Conservation (phyloP, 2,113 vertebrate genomes). For the Zosterops hypoxanthus region DNA sequence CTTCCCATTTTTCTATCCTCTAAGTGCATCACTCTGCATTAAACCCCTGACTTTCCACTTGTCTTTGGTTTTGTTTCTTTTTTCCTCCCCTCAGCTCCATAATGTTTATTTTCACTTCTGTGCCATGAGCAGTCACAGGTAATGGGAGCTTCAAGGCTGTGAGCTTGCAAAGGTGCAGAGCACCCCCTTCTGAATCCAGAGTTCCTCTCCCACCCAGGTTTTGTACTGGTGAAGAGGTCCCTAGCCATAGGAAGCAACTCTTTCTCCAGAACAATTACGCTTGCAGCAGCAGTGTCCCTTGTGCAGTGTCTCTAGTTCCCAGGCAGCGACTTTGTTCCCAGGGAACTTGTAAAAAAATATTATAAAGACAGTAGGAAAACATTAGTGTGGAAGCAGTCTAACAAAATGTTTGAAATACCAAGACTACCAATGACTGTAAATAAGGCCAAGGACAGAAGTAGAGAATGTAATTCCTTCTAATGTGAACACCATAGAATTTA, state of each 20-base stretch:
- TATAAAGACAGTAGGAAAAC: background rate
- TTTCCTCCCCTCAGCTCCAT: background rate
- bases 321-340: background rate
- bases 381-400: background rate
- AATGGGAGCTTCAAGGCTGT: background rate
- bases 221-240: background rate
- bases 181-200: background rate
- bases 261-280: background rate
- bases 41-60: background rate
- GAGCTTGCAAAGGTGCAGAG: background rate
- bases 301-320: background rate
- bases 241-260: background rate
- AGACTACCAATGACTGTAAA: background rate
- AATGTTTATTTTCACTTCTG: background rate
- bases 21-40: background rate
- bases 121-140: background rate
- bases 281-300: background rate
- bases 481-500: background rate
- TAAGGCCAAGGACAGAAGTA: background rate
- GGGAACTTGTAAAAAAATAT: background rate
- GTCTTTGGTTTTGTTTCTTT: background rate
- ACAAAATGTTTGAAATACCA: constrained; percentile 8
- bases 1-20: background rate
- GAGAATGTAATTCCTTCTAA: background rate
- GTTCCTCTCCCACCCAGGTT: background rate